Percentiles rank a stretch among this genome's conserved stretches.
phyloP scores from a whole-genome alignment of 1,140 invertebrate species.

The Bombus fervidus region DNA sequence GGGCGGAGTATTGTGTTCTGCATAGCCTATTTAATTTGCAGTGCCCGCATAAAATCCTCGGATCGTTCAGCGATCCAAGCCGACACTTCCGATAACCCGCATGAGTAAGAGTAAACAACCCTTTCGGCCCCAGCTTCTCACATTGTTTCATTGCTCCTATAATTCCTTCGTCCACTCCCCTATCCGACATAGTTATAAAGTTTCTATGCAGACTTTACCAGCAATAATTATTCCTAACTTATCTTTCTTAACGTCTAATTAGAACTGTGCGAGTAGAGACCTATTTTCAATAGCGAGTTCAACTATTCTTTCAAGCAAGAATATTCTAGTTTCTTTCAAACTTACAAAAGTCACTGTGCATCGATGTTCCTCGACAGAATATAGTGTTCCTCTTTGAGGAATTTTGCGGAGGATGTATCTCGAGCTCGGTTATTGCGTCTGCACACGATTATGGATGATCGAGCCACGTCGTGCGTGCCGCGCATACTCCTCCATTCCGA shows the following conservation, averaged over 20 bases:
- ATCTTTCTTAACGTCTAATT: neutral
- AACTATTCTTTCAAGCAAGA: neutral
- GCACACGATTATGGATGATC: conserved; percentile 53
- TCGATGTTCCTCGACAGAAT: neutral
- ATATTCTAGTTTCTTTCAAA: too few species aligned
- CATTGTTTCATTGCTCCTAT: neutral
- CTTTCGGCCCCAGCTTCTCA: conserved; percentile 4
- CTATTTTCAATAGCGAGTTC: neutral
- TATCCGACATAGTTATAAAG: neutral
- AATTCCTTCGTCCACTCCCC: neutral
- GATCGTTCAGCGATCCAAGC: conserved; percentile 60
- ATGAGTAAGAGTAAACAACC: conserved; percentile 59
- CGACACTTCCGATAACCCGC: conserved; percentile 79
- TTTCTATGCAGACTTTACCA: neutral
- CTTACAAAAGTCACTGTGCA: too few species aligned
- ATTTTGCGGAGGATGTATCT: conserved; percentile 50
- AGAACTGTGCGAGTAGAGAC: neutral
- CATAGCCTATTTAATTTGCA: conserved; percentile 39
- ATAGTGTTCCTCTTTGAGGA: conserved; percentile 18
- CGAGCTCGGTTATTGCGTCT: conserved; percentile 34
- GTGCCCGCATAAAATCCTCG: conserved; percentile 62
- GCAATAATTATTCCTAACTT: neutral
- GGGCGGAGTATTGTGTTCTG: neutral
- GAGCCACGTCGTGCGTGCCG: conserved; percentile 59
- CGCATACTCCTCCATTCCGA: conserved; percentile 40